Conservation (phyloP, 2,113 vertebrate species). For the Nansenia antarctica region DNA sequence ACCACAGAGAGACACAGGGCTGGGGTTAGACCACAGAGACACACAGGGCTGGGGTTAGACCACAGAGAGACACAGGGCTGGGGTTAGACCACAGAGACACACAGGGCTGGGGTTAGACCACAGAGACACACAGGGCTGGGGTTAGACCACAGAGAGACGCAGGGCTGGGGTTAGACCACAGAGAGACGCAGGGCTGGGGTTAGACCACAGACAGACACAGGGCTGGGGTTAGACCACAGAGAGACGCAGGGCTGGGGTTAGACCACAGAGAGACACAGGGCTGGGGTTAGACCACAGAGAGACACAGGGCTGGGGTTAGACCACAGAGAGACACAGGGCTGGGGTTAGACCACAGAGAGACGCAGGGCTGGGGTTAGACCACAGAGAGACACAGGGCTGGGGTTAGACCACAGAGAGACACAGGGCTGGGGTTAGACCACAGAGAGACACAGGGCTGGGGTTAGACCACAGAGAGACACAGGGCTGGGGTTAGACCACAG, state of each 20-base stretch:
- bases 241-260: constrained; percentile 11
- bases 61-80: not conserved
- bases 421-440: constrained; percentile 14
- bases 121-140: not conserved
- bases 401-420: not conserved
- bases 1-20: not conserved
- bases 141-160: no score
- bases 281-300: not conserved
- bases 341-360: not conserved
- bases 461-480: not conserved
- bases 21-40: no score
- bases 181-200: constrained; percentile 6
- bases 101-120: not conserved
- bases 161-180: not conserved
- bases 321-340: no score
- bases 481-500: constrained; percentile 17
- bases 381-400: no score
- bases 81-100: no score
- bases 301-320: constrained; percentile 12
- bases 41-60: no score
- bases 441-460: no score
- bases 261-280: no score
- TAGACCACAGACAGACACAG: no score
- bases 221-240: not conserved
- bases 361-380: constrained; percentile 13